Evolutionary conservation across 2,113 vertebrate genomes (phyloP).

Genomic region (Vulpes vulpes): DNA sequence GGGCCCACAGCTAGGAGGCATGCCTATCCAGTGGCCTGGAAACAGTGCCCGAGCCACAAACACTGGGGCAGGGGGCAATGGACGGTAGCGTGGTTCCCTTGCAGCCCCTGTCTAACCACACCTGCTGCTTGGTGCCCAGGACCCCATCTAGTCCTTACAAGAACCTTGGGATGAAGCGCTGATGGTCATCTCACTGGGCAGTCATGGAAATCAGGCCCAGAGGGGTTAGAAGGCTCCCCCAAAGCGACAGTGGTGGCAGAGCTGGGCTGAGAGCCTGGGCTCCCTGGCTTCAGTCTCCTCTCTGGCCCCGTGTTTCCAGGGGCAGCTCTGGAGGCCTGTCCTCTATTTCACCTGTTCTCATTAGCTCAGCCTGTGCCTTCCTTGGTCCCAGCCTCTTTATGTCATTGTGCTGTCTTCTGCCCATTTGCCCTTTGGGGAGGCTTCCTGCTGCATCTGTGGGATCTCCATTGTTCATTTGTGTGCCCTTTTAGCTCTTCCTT

Average conservation of each 20-base stretch:
- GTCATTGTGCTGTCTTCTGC: background rate
- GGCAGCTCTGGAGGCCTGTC: background rate
- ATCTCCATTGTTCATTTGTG: accelerated
- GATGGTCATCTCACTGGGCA: background rate
- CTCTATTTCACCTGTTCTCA: no score
- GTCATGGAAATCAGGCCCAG: background rate
- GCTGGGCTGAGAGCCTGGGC: background rate
- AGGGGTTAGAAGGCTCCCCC: background rate
- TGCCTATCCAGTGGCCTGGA: background rate
- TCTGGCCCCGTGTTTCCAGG: accelerated
- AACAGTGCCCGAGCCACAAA: accelerated
- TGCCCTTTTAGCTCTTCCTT: background rate
- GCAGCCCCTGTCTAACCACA: background rate
- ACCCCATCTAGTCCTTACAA: background rate
- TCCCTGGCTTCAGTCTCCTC: accelerated
- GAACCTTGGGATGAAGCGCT: background rate
- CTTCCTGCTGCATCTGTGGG: background rate
- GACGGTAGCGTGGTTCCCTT: no score
- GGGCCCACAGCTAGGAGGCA: background rate
- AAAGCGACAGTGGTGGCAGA: background rate
- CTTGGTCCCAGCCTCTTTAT: accelerated
- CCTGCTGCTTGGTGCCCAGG: background rate
- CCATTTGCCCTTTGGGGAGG: background rate
- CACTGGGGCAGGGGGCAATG: accelerated
- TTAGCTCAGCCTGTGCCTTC: background rate